Base-by-base conservation (phyloP, 2,797 vertebrate species). In the Peromyscus eremicus region DNA sequence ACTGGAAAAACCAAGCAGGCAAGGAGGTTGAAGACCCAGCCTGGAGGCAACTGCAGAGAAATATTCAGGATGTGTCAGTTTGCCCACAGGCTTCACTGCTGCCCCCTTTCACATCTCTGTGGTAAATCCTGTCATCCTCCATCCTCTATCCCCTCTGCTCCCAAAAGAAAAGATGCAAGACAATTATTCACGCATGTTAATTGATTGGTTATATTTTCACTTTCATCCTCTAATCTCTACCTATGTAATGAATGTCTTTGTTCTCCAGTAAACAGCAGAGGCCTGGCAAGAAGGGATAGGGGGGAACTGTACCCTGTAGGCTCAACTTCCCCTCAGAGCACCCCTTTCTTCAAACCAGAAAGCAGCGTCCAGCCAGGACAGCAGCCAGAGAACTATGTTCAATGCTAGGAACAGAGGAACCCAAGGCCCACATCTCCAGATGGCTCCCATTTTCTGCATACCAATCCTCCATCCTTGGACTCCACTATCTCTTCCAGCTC, bases 121-220 rank as follows among this genome's bases (percentile, higher is more conserved):
- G n/a, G 19, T 27, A 34, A 19, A n/a, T 57, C 79, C 75, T 66
- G 40, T 77, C 27, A 89, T 49, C 40, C 70, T 29, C 68, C n/a
- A 40, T 73, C 17, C 40, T 84, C n/a, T 12, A 27, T 62, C 23
- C 37, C 2, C 57, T 94, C 25, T 71, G 43, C 25, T 96, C 71
- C 40, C 49, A 88, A 37, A 46, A 95, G n/a, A 81, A 89, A 93
- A 52, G 34, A 43, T 94, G 32, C 55, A 68, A 93, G 40, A 46
- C 32, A 79, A 40, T 40, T 75, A 29, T 52, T 94, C 16, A 21
- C 55, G 60, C 37, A 34, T 37, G 2, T 17, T 75, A 81, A 75
- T 64, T 64, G 64, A 62, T 49, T 76, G 89, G 66, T 88, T 71
- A 43, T 2, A 73, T 10, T 90, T 93, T 70, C 29, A n/a, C 55